These are phyloP conservation scores for Hippocampus mohnikei DNA, from an alignment of 2,113 vertebrate genomes.

Conservation along the genomic window DNA sequence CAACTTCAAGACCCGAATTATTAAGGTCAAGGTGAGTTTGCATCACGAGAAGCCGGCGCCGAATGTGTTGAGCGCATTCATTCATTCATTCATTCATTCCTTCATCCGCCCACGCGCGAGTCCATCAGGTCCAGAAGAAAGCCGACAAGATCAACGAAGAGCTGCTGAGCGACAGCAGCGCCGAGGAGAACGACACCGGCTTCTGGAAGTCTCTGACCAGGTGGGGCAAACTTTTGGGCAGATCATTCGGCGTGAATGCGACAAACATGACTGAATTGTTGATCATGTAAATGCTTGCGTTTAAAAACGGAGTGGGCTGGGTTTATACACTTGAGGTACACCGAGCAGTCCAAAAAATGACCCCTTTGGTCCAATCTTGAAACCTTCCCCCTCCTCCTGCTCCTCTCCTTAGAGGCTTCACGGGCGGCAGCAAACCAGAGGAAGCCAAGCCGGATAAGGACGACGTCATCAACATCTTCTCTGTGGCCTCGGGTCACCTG, in stretches of 20 bases:
- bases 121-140: conserved; percentile 92
- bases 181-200: conserved; percentile 84
- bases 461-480: conserved; percentile 96
- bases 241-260: neutral
- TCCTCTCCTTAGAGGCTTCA: conserved; percentile 79
- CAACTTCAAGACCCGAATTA: conserved; percentile 95
- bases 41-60: neutral
- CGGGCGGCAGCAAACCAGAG: conserved; percentile 83
- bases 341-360: too few relatives aligned
- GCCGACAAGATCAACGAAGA: conserved; percentile 92
- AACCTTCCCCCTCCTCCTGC: too few relatives aligned
- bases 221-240: conserved; percentile 49
- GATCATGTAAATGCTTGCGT: too few relatives aligned
- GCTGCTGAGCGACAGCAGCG: conserved; percentile 82
- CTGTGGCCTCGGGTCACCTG: conserved; percentile 93
- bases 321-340: too few relatives aligned
- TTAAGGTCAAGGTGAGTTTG: conserved; percentile 87
- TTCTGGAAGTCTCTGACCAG: conserved; percentile 96
- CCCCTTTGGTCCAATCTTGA: too few relatives aligned
- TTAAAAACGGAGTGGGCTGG: too few relatives aligned
- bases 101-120: neutral
- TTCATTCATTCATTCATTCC: too few relatives aligned
- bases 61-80: too few relatives aligned
- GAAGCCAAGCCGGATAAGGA: conserved; percentile 90
- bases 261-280: too few relatives aligned